Base-by-base conservation (phyloP, 30 jellyfish, hydroid and myxozoan genomes). In the Chironex yamaguchii region DNA sequence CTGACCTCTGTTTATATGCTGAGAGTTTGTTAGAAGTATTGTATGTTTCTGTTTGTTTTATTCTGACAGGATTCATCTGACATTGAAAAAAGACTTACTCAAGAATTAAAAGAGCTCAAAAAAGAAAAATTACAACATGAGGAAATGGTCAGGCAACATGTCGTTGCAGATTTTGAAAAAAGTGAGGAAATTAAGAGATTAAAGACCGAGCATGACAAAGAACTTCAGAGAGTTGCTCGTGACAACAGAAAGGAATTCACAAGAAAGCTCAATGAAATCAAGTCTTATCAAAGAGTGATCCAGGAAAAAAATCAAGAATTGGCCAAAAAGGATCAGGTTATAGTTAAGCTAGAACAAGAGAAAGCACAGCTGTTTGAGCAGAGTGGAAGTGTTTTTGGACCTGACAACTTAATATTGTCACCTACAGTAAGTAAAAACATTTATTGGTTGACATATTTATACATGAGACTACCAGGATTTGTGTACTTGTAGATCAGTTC, bases 161-260 rank as follows among this genome's bases (percentile, higher is more conserved):
- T 87, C 13, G 85, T 86, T 22, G 67, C 82, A 20, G 96, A 88
- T 25, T 62, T 81, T 0, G 96, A 94, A 62, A 88, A 94, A 51
- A 76, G 63, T 79, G 99, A 94, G 20, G 34, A 71, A 0, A 79
- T 94, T 4, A 82, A 91, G 34, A 82, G 63, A 49, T 36, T 94
- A 67, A 88, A 88, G 75, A 85, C 64, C 34, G 99, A 89, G 0
- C 97, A 88, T 84, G 99, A 94, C 49, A 83, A 84, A 50, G 97
- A 94, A 31, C 81, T 73, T n/a, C 96, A 94, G 52, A 22, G 85
- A 31, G 88, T 89, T 25, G 24, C 79, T 3, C 75, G 97, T 82
- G 97, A 94, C 58, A 93, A 93, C 14, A 87, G 97, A 31, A 82
- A 86, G 2, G 97, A 94, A 65, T 76, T 81, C 21, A 89, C 95